A percentile compares a stretch with the other conserved stretches of the same genome.
phyloP scores from a whole-genome alignment of 2,888 invertebrate genomes.

The Ormyrus thymus region DNA sequence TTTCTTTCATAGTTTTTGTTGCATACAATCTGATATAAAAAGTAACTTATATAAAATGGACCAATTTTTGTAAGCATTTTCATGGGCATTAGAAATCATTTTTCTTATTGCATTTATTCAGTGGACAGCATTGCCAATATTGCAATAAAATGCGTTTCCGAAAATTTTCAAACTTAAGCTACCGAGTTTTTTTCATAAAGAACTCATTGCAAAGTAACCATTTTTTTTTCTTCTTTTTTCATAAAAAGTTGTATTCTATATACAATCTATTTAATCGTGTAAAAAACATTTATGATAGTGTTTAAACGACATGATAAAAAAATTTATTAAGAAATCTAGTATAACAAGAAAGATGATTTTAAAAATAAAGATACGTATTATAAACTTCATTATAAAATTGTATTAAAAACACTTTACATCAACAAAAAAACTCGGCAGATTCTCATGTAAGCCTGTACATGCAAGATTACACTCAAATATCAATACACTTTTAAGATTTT shows the following conservation, averaged over 20 bases:
- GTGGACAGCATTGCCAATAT: conserved; percentile 46
- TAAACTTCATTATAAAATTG: conserved; percentile 13
- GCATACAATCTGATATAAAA: conserved; percentile 55
- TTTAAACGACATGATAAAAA: conserved; percentile 6
- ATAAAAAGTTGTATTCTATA: not conserved
- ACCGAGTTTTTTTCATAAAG: conserved; percentile 22
- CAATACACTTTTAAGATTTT: conserved; percentile 26
- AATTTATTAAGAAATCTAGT: not conserved
- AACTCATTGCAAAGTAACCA: not conserved
- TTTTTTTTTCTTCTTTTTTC: not conserved
- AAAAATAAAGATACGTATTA: not conserved
- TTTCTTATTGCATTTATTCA: conserved; percentile 26
- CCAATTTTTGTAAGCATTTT: conserved; percentile 28
- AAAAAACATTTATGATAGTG: not conserved
- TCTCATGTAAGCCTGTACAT: conserved; percentile 10
- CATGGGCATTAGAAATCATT: conserved; percentile 4
- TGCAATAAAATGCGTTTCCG: conserved; percentile 37
- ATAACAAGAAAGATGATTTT: not conserved
- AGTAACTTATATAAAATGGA: conserved; percentile 29
- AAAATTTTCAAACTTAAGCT: conserved; percentile 7
- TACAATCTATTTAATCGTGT: conserved; percentile 1
- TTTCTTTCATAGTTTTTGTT: conserved; percentile 24
- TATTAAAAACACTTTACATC: conserved; percentile 14
- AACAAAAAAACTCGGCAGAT: conserved; percentile 33
- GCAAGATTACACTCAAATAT: conserved; percentile 9